Evolutionary conservation across 1,140 invertebrate species (phyloP).

Genomic region (Papilio glaucus): DNA sequence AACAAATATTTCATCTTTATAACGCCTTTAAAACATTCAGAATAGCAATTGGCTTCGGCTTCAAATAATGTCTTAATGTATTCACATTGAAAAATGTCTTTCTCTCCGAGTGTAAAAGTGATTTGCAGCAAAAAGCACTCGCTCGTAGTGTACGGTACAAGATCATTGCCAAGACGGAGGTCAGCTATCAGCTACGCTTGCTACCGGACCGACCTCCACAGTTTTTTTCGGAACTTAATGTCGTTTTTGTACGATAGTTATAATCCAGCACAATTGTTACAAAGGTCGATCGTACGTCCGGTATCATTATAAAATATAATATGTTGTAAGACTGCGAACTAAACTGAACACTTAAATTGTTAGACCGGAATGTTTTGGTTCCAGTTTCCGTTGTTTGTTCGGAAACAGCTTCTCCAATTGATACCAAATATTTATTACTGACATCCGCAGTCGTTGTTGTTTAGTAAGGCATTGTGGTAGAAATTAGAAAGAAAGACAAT

Average conservation of each 20-base stretch:
- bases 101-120: neutral
- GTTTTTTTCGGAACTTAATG: neutral
- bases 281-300: slow-evolving; percentile 9
- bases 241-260: neutral
- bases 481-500: neutral
- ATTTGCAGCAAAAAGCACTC: neutral
- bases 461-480: too few species aligned
- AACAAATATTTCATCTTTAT: too few species aligned
- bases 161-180: neutral
- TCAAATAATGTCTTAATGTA: too few species aligned
- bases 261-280: neutral
- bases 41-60: too few species aligned
- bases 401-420: neutral
- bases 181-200: too few species aligned
- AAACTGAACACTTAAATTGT: neutral
- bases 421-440: neutral
- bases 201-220: neutral
- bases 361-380: neutral
- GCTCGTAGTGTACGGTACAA: neutral
- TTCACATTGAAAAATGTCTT: too few species aligned
- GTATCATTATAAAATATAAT: neutral
- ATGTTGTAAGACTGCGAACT: neutral
- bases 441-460: too few species aligned
- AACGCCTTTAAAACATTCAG: too few species aligned
- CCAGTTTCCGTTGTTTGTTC: slow-evolving; percentile 7